Conservation (phyloP, 2,888 invertebrate genomes). For the Morpho deidamia region DNA sequence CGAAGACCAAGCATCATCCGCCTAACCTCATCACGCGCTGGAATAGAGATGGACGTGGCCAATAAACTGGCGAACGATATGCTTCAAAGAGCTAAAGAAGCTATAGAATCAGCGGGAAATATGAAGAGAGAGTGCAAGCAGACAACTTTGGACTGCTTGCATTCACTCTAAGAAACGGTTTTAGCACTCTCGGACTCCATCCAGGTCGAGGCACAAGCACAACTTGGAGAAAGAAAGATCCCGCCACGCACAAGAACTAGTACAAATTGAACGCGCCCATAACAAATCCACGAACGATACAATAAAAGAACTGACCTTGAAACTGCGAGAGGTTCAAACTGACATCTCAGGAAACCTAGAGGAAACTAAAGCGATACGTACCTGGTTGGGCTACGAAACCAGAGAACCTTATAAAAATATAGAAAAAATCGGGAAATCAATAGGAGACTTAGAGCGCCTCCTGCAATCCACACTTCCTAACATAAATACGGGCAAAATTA, state of each 20-base stretch:
- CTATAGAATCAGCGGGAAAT: not conserved
- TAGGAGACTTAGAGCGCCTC: too few relatives aligned
- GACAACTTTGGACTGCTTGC: not conserved
- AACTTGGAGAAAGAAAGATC: slow-evolving; percentile 14
- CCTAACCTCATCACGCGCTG: not conserved
- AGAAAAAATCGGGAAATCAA: too few relatives aligned
- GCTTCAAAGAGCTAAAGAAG: not conserved
- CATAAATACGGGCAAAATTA: not conserved
- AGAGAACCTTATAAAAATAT: not conserved
- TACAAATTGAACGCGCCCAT: not conserved
- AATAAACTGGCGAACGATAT: not conserved
- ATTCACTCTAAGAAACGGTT: not conserved
- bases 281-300: not conserved
- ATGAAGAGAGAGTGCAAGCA: not conserved
- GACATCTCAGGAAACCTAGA: not conserved
- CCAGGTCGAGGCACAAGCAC: slow-evolving; percentile 18
- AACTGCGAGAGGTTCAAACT: not conserved
- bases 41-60: not conserved
- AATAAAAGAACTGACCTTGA: not conserved
- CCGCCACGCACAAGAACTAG: slow-evolving; percentile 2
- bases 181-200: slow-evolving; percentile 7
- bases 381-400: not conserved
- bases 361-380: not conserved
- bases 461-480: too few relatives aligned
- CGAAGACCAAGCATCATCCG: not conserved